Conservation (phyloP, 2,888 invertebrate genomes). For the Drosophila recens region DNA sequence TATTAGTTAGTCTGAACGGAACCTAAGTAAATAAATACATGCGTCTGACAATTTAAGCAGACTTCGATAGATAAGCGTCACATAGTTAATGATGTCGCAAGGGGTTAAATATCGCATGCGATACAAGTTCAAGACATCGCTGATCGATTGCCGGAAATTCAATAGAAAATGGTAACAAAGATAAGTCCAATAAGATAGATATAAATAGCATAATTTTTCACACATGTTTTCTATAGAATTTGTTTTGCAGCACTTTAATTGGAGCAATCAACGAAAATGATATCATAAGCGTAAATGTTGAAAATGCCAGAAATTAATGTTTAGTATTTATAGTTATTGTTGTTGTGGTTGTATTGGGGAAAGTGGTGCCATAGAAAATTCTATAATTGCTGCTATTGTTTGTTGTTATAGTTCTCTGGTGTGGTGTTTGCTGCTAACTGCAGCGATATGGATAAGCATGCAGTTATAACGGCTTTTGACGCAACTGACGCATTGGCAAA, state of each 20-base stretch:
- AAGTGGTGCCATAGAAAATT: conserved; percentile 32
- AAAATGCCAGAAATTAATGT: conserved; percentile 8
- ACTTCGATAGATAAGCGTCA: conserved; percentile 38
- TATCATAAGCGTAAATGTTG: conserved; percentile 47
- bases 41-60: conserved; percentile 55
- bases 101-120: conserved; percentile 45
- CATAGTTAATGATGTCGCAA: conserved; percentile 25
- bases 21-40: conserved; percentile 37
- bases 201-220: conserved; percentile 64
- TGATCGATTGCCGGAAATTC: conserved; percentile 68
- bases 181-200: conserved; percentile 38
- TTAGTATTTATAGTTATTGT: neutral
- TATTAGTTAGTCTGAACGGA: conserved; percentile 3
- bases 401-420: neutral
- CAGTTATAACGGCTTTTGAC: conserved; percentile 22
- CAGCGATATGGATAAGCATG: conserved; percentile 52
- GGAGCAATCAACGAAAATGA: conserved; percentile 55
- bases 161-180: conserved; percentile 40
- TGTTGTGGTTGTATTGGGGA: conserved; percentile 19
- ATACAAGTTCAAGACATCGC: conserved; percentile 29
- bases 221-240: conserved; percentile 55
- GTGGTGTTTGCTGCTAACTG: conserved; percentile 9
- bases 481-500: conserved; percentile 60
- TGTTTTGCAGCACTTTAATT: conserved; percentile 48
- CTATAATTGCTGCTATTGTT: conserved; percentile 29